These are phyloP conservation scores for Hoplias malabaricus DNA, from an alignment of 2,113 vertebrate genomes.

Conservation along the genomic window DNA sequence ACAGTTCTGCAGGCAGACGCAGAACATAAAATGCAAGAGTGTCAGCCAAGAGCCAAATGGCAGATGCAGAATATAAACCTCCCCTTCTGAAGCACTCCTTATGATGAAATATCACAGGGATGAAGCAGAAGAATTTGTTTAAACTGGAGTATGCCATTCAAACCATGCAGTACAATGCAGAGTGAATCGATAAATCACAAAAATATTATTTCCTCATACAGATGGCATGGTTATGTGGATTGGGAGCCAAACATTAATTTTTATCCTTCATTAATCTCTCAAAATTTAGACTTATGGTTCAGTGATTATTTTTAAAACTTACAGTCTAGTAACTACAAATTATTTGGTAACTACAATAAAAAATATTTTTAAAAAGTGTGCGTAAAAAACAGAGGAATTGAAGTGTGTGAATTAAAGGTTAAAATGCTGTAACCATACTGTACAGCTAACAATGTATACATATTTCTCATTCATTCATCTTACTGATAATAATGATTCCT, in stretches of 20 bases:
- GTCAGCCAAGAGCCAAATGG: constrained; percentile 28
- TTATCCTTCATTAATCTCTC: neutral
- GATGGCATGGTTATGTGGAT: neutral
- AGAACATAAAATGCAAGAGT: constrained; percentile 25
- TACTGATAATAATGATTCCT: no score
- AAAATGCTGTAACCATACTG: neutral
- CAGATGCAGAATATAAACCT: constrained; percentile 33
- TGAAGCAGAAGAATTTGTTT: neutral
- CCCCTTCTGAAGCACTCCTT: neutral
- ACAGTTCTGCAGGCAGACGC: constrained; percentile 2
- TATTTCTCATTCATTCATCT: no score
- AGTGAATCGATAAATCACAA: constrained; percentile 1
- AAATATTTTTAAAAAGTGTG: neutral
- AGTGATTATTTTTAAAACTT: neutral
- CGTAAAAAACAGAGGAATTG: neutral
- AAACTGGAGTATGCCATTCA: neutral
- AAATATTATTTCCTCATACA: neutral
- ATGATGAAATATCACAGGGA: constrained; percentile 11
- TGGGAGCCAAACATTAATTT: neutral
- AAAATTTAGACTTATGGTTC: neutral
- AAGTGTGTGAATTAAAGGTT: neutral
- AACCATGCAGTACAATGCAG: neutral
- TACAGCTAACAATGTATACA: no score
- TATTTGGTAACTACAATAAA: neutral
- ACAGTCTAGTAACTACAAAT: neutral